A percentile compares a stretch with the other conserved stretches of the same genome.
phyloP scores from a whole-genome alignment of 1,140 invertebrate genomes.

The Drosophila suzukii region DNA sequence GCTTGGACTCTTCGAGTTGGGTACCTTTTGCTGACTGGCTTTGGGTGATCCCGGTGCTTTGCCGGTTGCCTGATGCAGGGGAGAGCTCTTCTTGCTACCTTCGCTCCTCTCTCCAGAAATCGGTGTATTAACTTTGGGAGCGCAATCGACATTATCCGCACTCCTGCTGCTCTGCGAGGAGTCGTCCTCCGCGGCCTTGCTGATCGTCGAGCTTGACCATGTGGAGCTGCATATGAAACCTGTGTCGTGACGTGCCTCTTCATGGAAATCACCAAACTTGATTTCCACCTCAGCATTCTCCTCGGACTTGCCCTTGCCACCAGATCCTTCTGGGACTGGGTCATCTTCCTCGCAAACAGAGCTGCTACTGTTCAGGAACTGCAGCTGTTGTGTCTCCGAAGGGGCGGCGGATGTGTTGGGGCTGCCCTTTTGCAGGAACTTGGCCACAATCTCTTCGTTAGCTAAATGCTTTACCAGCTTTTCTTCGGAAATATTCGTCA shows the following conservation, averaged over 20 bases:
- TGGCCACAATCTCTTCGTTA: slow-evolving; percentile 70
- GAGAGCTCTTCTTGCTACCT: slow-evolving; percentile 47
- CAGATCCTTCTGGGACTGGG: background rate
- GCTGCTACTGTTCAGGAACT: slow-evolving; percentile 76
- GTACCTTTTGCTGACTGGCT: background rate
- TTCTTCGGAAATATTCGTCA: background rate
- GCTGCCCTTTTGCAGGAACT: slow-evolving; percentile 54
- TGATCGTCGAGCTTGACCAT: slow-evolving; percentile 62
- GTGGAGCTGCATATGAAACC: slow-evolving; percentile 70
- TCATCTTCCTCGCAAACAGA: slow-evolving; percentile 75
- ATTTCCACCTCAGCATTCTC: slow-evolving; percentile 49
- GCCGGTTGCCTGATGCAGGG: slow-evolving; percentile 18
- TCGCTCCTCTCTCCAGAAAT: background rate
- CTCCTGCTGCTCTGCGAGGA: slow-evolving; percentile 23
- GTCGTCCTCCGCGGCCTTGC: slow-evolving; percentile 29
- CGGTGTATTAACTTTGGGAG: slow-evolving; percentile 8
- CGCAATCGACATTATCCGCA: slow-evolving; percentile 61
- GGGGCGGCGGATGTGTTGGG: slow-evolving; percentile 19
- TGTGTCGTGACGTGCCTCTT: slow-evolving; percentile 38
- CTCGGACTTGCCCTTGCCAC: background rate
- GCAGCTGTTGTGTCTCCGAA: slow-evolving; percentile 48
- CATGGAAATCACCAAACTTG: slow-evolving; percentile 72
- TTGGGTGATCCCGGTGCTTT: background rate
- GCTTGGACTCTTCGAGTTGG: slow-evolving; percentile 15
- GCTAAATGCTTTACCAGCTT: slow-evolving; percentile 46